These are phyloP conservation scores for Congeria kusceri DNA, from an alignment of 2,888 invertebrate genomes.

Conservation along the genomic window DNA sequence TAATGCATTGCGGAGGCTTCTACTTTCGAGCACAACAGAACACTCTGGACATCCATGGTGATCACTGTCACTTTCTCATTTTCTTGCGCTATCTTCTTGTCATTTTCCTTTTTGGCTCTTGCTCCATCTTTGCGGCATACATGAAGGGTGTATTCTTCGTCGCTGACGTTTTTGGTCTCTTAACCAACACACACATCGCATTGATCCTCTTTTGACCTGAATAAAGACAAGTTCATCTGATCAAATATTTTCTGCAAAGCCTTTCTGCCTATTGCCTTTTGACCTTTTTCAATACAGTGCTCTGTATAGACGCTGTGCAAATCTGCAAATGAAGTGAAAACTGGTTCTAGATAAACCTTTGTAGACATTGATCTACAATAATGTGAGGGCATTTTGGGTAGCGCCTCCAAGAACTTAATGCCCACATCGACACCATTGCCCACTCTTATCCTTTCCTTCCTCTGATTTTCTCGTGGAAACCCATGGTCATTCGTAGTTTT, in stretches of 20 bases:
- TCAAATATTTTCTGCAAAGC: slow-evolving; percentile 13
- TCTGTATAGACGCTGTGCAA: neutral
- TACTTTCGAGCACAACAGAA: slow-evolving; percentile 24
- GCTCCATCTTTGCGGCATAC: slow-evolving; percentile 14
- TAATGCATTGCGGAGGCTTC: slow-evolving; percentile 28
- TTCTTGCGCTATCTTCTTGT: slow-evolving; percentile 4
- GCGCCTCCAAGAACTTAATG: too few relatives aligned
- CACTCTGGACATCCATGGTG: slow-evolving; percentile 25
- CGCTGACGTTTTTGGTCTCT: slow-evolving; percentile 5
- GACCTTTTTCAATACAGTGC: neutral
- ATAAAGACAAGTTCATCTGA: slow-evolving; percentile 17
- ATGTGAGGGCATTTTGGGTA: slow-evolving; percentile 32
- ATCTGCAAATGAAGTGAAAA: neutral
- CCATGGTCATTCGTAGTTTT: too few relatives aligned
- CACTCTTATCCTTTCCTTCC: too few relatives aligned
- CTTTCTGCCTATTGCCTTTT: neutral
- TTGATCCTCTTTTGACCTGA: slow-evolving; percentile 16
- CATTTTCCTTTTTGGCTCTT: neutral
- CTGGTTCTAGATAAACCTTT: slow-evolving; percentile 16
- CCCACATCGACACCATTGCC: too few relatives aligned
- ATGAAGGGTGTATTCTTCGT: slow-evolving; percentile 9
- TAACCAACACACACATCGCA: slow-evolving; percentile 22
- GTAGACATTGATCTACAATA: slow-evolving; percentile 16
- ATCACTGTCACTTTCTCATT: slow-evolving; percentile 9
- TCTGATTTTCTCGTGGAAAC: too few relatives aligned